Percentiles rank a stretch among this genome's conserved stretches.
phyloP scores from a whole-genome alignment of 2,113 vertebrate species.

The Silurus asotus region DNA sequence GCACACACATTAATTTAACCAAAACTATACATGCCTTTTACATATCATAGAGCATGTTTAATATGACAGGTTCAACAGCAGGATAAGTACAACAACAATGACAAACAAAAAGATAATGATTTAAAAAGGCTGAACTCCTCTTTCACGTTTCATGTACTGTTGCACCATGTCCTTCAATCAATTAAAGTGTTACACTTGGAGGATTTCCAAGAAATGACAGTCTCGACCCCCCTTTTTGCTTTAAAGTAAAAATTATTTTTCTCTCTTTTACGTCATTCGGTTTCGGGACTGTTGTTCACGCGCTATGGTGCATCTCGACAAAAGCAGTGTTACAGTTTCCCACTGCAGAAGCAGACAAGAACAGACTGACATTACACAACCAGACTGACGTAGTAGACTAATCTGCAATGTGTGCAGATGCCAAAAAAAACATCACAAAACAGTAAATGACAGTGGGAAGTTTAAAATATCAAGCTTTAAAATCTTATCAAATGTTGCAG shows the following conservation, averaged over 20 bases:
- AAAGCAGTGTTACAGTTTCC: conserved; percentile 13
- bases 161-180: background rate
- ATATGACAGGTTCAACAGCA: background rate
- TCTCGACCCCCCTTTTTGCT: conserved; percentile 11
- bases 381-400: background rate
- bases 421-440: background rate
- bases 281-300: conserved; percentile 13
- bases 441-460: background rate
- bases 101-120: background rate
- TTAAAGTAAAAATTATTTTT: conserved; percentile 21
- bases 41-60: background rate
- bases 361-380: conserved; percentile 7
- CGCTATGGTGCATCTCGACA: conserved; percentile 26
- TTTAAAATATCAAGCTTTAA: background rate
- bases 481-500: background rate
- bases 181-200: conserved; percentile 20
- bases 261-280: conserved; percentile 29
- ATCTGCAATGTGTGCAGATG: background rate
- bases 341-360: conserved; percentile 17
- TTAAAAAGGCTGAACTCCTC: background rate
- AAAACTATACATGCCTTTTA: background rate
- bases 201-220: conserved; percentile 23
- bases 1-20: background rate
- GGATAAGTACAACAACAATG: background rate
- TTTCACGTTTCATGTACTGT: background rate